Evolutionary conservation across 1,140 invertebrate genomes (phyloP), one percentile per base, ranked within the genome.

Genomic region (Hesperophylax magnus): DNA sequence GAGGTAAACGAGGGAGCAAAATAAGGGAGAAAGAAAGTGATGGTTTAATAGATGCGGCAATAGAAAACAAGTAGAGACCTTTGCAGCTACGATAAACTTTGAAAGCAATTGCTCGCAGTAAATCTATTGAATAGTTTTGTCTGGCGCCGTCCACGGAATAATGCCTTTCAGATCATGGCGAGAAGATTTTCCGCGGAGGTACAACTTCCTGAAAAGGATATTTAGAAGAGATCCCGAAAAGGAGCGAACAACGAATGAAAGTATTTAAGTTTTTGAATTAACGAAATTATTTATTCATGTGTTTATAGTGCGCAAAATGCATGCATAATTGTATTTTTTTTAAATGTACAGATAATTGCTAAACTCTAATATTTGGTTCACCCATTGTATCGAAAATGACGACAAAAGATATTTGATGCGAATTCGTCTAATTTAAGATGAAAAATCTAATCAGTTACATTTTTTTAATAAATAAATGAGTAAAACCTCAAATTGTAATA

Each of bases 121-220:
- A 71, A 71, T 71, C 67, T 20, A 71, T 71, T 52, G 67, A 71
- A 71, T 52, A 71, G 67, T 71, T 71, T 52, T 71, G 67, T 71
- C 67, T 71, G 67, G 67, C 67, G 34, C 67, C 67, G 22, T 71
- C 34, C 27, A 20, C 8, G 18, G 61, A 17, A 31, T 14, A 71
- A 71, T 52, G 67, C 39, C n/a, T 71, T 71, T 71, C 67, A 18
- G 67, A 71, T 71, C 67, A 18, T 8, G 2, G 34, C 8, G 34
- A 53, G 17, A 18, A 39, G 56, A 47, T 47, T 58, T 7, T n/a
- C 56, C 5, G 7, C 20, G 56, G 7, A 58, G 20, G 56, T 11
- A 58, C n/a, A 58, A 58, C 56, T 58, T 20, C 56, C 9, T 58
- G 56, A 58, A 58, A 58, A 58, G 11, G 56, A 58, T 39, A 39